Percentiles rank a stretch among this genome's conserved stretches.
Conservation (phyloP, 1,140 invertebrate species). For the Plutomurus gul region DNA sequence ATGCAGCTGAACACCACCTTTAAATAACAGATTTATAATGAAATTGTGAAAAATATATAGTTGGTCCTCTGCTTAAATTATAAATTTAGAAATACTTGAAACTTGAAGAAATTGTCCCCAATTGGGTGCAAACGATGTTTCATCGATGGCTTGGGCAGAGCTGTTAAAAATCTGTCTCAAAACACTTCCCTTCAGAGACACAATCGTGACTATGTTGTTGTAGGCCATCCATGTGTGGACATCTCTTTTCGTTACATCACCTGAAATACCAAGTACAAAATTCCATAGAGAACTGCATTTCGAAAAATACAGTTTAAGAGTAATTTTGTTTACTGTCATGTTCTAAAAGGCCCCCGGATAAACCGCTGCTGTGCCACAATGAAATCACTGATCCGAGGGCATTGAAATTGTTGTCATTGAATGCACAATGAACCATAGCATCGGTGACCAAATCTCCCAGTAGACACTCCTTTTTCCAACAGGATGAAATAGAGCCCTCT, state of each 20-base stretch:
- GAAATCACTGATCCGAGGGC: neutral
- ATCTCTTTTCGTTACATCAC: conserved; percentile 27
- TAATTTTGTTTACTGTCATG: neutral
- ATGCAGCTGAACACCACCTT: no score
- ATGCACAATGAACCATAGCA: conserved; percentile 39
- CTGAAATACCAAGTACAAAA: neutral
- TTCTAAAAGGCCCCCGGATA: neutral
- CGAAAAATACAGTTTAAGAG: neutral
- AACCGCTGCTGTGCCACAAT: conserved; percentile 41
- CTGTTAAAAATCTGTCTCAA: conserved; percentile 35
- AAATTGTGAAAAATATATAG: no score
- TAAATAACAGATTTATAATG: no score
- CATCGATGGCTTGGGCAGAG: neutral
- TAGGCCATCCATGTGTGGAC: conserved; percentile 42
- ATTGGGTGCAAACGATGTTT: neutral
- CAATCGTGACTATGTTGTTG: conserved; percentile 36
- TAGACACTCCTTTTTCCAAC: conserved; percentile 38
- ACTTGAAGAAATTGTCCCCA: conserved; percentile 51
- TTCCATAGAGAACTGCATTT: neutral
- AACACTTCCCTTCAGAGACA: conserved; percentile 13
- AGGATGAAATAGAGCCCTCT: neutral
- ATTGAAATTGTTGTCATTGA: neutral
- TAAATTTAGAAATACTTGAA: conserved; percentile 42
- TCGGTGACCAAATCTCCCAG: conserved; percentile 45
- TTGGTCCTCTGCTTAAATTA: no score